Percentiles rank a stretch among this genome's conserved stretches.
Evolutionary conservation across 37 sponge, comb jelly and placozoan species (phyloP).

Genomic region (Aphrocallistes beatrix): DNA sequence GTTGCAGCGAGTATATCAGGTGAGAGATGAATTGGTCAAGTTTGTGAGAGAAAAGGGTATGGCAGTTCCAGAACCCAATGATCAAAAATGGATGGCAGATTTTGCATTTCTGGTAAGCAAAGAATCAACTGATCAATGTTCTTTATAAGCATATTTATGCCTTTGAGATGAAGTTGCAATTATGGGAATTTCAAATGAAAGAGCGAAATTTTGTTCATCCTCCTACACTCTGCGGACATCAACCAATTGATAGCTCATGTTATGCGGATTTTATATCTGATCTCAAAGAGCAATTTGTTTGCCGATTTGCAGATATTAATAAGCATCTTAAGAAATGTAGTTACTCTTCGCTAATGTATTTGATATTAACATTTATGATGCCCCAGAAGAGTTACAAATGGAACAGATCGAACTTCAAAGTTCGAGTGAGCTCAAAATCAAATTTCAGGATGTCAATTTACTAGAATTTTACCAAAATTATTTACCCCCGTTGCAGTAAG

Average conservation of each 20-base stretch:
- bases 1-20: neutral
- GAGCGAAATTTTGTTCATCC: neutral
- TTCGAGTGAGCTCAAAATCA: neutral
- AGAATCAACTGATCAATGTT: neutral
- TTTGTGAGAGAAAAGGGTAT: constrained; percentile 13
- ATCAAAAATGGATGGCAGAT: constrained; percentile 4
- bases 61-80: constrained; percentile 1
- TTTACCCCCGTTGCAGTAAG: neutral
- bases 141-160: neutral
- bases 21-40: constrained; percentile 7
- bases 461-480: neutral
- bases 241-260: neutral
- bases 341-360: constrained; percentile 9
- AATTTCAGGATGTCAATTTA: neutral
- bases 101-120: neutral
- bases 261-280: neutral
- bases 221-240: neutral
- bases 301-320: neutral
- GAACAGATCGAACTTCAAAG: constrained; percentile 4
- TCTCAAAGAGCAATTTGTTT: neutral
- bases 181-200: neutral
- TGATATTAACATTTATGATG: neutral
- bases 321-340: neutral
- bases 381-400: neutral
- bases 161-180: neutral